Evolutionary conservation across 1,140 invertebrate genomes (phyloP), one percentile per base, ranked within the genome.

Genomic region (Zophobas morio): DNA sequence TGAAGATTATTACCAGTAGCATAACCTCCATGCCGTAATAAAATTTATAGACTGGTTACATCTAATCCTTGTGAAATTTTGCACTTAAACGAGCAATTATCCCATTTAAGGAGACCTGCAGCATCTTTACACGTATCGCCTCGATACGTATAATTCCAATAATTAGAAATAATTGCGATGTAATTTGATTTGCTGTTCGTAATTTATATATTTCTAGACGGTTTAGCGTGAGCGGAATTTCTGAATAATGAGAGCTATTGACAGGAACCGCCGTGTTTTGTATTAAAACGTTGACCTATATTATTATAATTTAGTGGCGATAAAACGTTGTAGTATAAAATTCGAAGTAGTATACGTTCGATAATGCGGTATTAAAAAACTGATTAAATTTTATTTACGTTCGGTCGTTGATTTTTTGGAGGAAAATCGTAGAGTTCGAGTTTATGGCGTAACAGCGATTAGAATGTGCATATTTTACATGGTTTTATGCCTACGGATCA

Each of bases 401-500:
- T 20, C 39, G 35, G 32, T n/a, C 6, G 1, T 37, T 8, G 35
- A 40, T 36, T 66, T 37, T 66, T 66, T 42, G 33, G n/a, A 6
- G 37, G 1, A 66, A 66, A 66, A 42, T 66, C 37, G n/a, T 33
- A 34, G 60, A 32, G 37, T 46, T 42, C 39, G 6, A 66, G 32
- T 66, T 66, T 42, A 66, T 66, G 39, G 60, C 60, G n/a, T 42
- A 39, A 66, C 33, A 66, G n/a, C 33, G 39, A 51, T 66, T 66
- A 66, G 60, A 66, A 42, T 46, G 37, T 66, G 60, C 60, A 66
- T 66, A 66, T 66, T 40, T 66, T 66, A 66, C 60, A 66, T 66
- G 60, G 32, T 66, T 66, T 66, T 42, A 32, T 40, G 2, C 4
- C 6, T 20, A 66, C 60, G 35, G 42, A 40, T 66, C 32, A 42